These are phyloP conservation scores for Aspidiotus rigidus DNA, from an alignment of 2,888 invertebrate genomes.

Conservation along the genomic window DNA sequence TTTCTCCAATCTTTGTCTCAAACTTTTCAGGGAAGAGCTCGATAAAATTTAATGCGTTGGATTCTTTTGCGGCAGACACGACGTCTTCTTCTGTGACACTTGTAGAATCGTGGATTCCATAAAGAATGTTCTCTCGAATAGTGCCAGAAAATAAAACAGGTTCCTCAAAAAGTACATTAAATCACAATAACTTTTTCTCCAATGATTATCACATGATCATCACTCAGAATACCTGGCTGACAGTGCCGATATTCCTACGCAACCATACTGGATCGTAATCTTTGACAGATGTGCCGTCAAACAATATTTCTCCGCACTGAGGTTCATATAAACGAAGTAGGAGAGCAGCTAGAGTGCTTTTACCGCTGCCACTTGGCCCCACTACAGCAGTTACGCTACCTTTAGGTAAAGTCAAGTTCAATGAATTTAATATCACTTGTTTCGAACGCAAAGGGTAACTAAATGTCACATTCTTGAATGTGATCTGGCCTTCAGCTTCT, in stretches of 20 bases:
- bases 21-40: slow-evolving; percentile 58
- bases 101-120: slow-evolving; percentile 58
- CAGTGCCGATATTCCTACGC: slow-evolving; percentile 75
- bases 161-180: slow-evolving; percentile 52
- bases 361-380: slow-evolving; percentile 89
- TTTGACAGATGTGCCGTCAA: slow-evolving; percentile 70
- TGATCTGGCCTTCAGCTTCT: slow-evolving; percentile 59
- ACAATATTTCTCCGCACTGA: slow-evolving; percentile 53
- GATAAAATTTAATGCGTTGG: slow-evolving; percentile 78
- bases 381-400: slow-evolving; percentile 73
- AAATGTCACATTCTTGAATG: slow-evolving; percentile 64
- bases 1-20: slow-evolving; percentile 77
- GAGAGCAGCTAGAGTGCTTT: slow-evolving; percentile 80
- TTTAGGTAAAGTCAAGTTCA: slow-evolving; percentile 57
- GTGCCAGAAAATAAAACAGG: slow-evolving; percentile 84
- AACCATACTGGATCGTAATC: slow-evolving; percentile 75
- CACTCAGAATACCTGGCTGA: slow-evolving; percentile 58
- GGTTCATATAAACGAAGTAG: slow-evolving; percentile 83
- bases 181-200: neutral
- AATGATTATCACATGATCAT: slow-evolving; percentile 10
- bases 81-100: slow-evolving; percentile 48
- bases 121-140: slow-evolving; percentile 81
- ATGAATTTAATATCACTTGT: slow-evolving; percentile 52
- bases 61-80: slow-evolving; percentile 62
- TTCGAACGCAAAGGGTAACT: slow-evolving; percentile 59